Base-by-base conservation (phyloP, 23 tunicate genomes). In the Botrylloides violaceus region DNA sequence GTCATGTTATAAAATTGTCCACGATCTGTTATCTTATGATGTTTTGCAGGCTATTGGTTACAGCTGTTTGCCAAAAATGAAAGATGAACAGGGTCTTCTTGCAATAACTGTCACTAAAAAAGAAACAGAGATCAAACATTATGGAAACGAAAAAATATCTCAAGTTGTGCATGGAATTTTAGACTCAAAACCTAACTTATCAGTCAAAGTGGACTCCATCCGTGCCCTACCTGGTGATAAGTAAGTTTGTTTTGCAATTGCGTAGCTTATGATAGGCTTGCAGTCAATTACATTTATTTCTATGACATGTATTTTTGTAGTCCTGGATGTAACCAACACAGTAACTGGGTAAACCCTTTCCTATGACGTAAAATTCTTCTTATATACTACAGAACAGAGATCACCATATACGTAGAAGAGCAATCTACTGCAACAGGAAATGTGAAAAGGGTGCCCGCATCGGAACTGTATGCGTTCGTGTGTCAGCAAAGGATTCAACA, bases 11-110 rank as follows among this genome's bases (percentile, higher is more conserved):
- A 43, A 7, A 7, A 43, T 43, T 7, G 9, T 7, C 15, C 15
- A 43, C 15, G 53, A 9, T 7, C 53, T 15, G 15, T 43, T 7
- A 15, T 9, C 53, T 15, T 43, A 43, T 12, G 12, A 47, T 47
- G 12, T 47, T 59, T n/a, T 25, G 30, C 55, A 90, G 97, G 94
- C 94, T 7, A 94, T 93, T 48, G 98, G 98, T 28, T 93, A 81
- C 74, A 86, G 94, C 59, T 86, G 85, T 61, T 50, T 93, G 72
- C 95, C 98, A 34, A 80, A 84, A 20, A 70, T 83, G 26, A 85
- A 78, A 43, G 98, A 93, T 68, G 84, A 79, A 19, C 71, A 83
- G 29, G 97, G 97, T 2, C 73, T 78, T 20, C 83, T 90, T 4
- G 74, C 97, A 2, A 61, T 90, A 26, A 75, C 78, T 0, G 34